phyloP scores from a whole-genome alignment of 1,140 invertebrate genomes.

The Drosophila fuyamai region DNA sequence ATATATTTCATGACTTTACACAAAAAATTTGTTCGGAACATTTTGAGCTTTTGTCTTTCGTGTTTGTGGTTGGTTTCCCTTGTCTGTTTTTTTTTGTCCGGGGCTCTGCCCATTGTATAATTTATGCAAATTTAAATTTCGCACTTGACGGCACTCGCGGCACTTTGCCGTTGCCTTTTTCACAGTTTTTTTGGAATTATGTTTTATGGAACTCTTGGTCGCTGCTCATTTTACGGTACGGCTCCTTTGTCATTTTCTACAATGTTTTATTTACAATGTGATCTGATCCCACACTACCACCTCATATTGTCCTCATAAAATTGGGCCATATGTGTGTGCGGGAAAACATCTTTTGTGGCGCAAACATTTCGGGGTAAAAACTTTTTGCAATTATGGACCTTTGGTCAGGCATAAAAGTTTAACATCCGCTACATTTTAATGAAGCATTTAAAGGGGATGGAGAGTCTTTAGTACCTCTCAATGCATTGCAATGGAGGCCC shows the following conservation, averaged over 20 bases:
- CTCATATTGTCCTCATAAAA: conserved; percentile 43
- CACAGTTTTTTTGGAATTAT: conserved; percentile 43
- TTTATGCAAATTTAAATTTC: conserved; percentile 57
- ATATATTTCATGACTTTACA: conserved; percentile 55
- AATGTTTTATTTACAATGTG: conserved; percentile 55
- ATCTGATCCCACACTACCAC: conserved; percentile 27
- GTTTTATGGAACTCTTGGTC: conserved; percentile 43
- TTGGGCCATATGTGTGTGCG: conserved; percentile 28
- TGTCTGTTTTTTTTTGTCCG: conserved; percentile 26
- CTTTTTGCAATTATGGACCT: conserved; percentile 39
- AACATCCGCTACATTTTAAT: conserved; percentile 35
- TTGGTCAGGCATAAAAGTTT: conserved; percentile 43
- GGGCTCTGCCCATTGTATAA: conserved; percentile 47
- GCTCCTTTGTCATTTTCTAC: conserved; percentile 28
- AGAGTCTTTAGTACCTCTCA: conserved; percentile 1
- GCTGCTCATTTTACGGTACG: conserved; percentile 42
- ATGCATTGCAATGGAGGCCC: not conserved
- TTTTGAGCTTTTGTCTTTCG: conserved; percentile 39
- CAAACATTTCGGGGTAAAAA: conserved; percentile 18
- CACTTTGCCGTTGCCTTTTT: conserved; percentile 49
- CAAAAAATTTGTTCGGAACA: conserved; percentile 42
- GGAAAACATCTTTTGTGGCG: conserved; percentile 15
- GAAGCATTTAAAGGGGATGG: conserved; percentile 5
- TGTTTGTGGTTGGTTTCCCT: conserved; percentile 41
- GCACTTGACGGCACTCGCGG: conserved; percentile 54